Percentiles rank a stretch among this genome's conserved stretches.
These are phyloP conservation scores for Carcinoscorpius rotundicauda DNA, from an alignment of 1,140 invertebrate species.

Conservation along the genomic window DNA sequence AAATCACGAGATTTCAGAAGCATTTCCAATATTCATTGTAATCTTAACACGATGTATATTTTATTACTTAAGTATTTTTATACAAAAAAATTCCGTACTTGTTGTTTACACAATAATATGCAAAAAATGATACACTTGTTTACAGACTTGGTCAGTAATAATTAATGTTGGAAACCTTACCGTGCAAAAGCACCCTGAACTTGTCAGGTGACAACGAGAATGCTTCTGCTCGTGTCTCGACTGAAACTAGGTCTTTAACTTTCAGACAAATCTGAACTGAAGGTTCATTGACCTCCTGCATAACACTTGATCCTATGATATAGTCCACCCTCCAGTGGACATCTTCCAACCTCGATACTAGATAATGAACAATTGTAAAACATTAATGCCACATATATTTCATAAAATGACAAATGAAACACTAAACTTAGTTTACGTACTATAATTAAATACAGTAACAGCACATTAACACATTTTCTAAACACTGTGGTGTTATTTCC, in stretches of 20 bases:
- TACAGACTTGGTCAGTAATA: neutral
- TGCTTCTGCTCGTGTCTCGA: slow-evolving; percentile 1
- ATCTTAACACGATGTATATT: too few relatives aligned
- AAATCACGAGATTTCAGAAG: too few relatives aligned
- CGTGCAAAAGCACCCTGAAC: slow-evolving; percentile 14
- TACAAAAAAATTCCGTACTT: neutral
- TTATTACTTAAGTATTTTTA: too few relatives aligned
- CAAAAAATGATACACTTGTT: neutral
- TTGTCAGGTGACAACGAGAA: slow-evolving; percentile 10
- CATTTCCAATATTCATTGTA: too few relatives aligned
- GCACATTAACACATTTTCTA: too few relatives aligned
- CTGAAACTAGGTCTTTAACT: slow-evolving; percentile 1
- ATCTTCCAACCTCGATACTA: slow-evolving; percentile 7
- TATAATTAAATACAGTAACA: too few relatives aligned
- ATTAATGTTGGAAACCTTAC: neutral
- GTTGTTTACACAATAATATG: neutral
- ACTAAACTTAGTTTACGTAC: too few relatives aligned
- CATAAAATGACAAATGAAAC: too few relatives aligned
- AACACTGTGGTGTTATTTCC: too few relatives aligned
- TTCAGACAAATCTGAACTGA: slow-evolving; percentile 10
- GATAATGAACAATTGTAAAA: neutral
- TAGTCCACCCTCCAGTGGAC: slow-evolving; percentile 14
- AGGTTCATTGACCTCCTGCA: slow-evolving; percentile 12
- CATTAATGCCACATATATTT: too few relatives aligned
- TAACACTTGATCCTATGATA: slow-evolving; percentile 7